Evolutionary conservation across 2,113 vertebrate species (phyloP).

Genomic region (Brachirus orientalis): DNA sequence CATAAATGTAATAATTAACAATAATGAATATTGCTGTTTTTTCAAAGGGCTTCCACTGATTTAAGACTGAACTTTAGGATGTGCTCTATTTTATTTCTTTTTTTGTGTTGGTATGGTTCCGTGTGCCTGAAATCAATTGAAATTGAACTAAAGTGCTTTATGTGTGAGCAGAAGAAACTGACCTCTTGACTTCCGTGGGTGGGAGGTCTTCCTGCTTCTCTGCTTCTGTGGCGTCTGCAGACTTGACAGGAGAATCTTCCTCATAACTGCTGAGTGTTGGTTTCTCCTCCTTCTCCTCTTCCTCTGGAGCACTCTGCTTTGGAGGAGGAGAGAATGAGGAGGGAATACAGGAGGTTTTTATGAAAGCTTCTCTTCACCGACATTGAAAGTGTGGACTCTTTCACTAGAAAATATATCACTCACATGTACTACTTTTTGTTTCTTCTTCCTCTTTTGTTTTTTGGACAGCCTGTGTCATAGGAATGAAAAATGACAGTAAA

Average conservation of each 20-base stretch:
- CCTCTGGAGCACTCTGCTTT: conserved; percentile 41
- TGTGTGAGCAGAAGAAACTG: neutral
- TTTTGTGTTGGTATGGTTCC: too few relatives aligned
- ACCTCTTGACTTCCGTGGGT: conserved; percentile 73
- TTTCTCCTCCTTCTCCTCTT: conserved; percentile 34
- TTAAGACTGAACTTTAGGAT: too few relatives aligned
- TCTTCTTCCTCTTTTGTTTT: conserved; percentile 91
- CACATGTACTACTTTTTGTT: conserved; percentile 79
- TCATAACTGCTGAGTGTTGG: conserved; percentile 21
- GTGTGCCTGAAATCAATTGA: too few relatives aligned
- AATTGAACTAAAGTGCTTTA: neutral
- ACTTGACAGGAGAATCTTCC: conserved; percentile 32
- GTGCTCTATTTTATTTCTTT: too few relatives aligned
- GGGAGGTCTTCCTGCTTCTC: conserved; percentile 37
- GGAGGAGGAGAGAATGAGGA: neutral
- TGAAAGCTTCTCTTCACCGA: neutral
- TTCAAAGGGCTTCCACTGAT: too few relatives aligned
- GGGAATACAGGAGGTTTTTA: neutral
- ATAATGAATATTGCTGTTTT: too few relatives aligned
- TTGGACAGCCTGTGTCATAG: conserved; percentile 86
- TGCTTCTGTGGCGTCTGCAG: conserved; percentile 43
- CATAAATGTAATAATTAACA: too few relatives aligned
- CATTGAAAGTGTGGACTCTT: neutral
- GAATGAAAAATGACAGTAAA: neutral
- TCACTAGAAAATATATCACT: conserved; percentile 23